phyloP scores from a whole-genome alignment of 2,113 vertebrate genomes.

The Suricata suricatta region DNA sequence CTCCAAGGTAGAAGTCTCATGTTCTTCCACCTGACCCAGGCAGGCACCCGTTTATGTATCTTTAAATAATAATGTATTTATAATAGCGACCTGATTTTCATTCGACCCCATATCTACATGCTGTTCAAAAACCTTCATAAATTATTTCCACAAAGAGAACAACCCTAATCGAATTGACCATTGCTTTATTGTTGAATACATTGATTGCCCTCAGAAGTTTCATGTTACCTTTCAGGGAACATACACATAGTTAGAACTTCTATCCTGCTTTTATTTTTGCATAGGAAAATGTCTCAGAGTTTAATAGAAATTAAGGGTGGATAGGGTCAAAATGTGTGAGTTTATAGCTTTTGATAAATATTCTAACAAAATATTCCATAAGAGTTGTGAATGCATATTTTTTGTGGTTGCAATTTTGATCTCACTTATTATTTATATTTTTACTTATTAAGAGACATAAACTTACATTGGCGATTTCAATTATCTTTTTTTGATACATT shows the following conservation, averaged over 20 bases:
- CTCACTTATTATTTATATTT: not conserved
- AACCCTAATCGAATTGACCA: not conserved
- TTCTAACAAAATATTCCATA: not conserved
- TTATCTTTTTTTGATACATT: not conserved
- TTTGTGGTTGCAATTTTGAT: not conserved
- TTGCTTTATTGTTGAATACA: not conserved
- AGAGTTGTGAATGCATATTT: not conserved
- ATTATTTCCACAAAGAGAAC: not conserved
- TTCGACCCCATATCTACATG: not conserved
- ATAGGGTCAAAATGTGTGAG: not conserved
- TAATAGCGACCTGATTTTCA: not conserved
- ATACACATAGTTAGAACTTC: not conserved
- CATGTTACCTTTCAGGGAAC: not conserved
- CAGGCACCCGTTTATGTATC: not conserved
- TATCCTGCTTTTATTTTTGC: not conserved
- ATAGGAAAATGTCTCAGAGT: not conserved
- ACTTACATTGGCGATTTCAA: not conserved
- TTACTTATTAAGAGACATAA: not conserved
- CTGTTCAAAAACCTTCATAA: not conserved
- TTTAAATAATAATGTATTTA: not conserved
- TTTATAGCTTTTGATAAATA: not conserved
- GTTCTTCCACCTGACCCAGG: not conserved
- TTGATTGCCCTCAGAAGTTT: not conserved
- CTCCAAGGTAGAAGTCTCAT: not conserved
- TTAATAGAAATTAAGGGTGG: not conserved